Evolutionary conservation across 2,797 vertebrate genomes (phyloP), one percentile per base, ranked within the genome.

Genomic region (Diceros bicornis): DNA sequence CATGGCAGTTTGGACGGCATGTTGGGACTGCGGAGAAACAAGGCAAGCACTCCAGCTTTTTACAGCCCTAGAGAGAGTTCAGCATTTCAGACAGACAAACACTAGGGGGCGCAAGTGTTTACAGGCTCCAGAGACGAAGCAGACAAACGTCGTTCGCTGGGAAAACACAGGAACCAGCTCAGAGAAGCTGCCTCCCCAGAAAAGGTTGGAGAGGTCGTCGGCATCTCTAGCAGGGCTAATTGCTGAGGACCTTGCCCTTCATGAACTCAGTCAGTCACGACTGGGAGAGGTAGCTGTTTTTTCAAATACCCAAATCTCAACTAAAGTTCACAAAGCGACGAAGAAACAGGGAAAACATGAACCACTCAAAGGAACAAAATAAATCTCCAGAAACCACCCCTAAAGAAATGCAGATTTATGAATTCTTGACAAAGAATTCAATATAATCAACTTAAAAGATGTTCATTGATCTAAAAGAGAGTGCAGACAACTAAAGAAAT

Each of bases 381-480:
- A 23, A 72, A 62, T 74, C 16, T 64, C 68, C n/a, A 11, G 17
- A 62, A n/a, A 83, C 32, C 13, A 50, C 14, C n/a, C 41, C 8
- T 52, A 37, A 83, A 10, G 6, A 62, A 21, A 34, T 32, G 6
- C 27, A 47, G 16, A 83, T 50, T 74, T 61, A 20, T 34, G 9
- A 91, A 14, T 29, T 61, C 17, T 34, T 6, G 9, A 69, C 0
- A 37, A 82, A 61, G 12, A 61, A 83, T 37, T 12, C 7, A 16
- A 10, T 16, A 37, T 23, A 71, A 71, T 44, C 32, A 50, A 34
- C 14, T 61, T 34, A 41, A 61, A 83, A 0, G 2, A 23, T 74
- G 20, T 77, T 78, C 18, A 90, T 7, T 66, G 44, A 61, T 16
- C 32, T 74, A 55, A 66, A 77, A 89, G 79, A 89, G 79, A 77